These are phyloP conservation scores for Lasiurus borealis DNA, from an alignment of 2,113 vertebrate genomes.

Conservation along the genomic window DNA sequence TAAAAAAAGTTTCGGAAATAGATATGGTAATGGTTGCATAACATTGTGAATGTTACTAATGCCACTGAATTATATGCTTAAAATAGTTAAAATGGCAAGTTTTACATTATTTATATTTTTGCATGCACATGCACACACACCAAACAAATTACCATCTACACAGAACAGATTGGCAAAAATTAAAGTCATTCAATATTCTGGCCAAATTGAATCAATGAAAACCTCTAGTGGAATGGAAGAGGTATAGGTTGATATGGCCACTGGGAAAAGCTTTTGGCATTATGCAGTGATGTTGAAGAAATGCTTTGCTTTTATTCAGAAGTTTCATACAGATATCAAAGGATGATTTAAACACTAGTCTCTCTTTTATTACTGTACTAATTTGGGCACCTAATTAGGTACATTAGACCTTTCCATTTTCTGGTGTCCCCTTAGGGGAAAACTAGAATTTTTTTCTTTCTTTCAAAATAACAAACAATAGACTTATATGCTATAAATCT, in stretches of 20 bases:
- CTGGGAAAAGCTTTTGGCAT: not conserved
- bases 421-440: not conserved
- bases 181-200: not conserved
- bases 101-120: not conserved
- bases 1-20: not conserved
- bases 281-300: not conserved
- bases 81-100: not conserved
- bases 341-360: not conserved
- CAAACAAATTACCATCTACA: not conserved
- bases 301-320: not conserved
- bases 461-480: not conserved
- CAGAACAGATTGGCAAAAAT: not conserved
- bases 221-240: not conserved
- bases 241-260: not conserved
- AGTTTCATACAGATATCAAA: not conserved
- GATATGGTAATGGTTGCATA: not conserved
- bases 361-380: not conserved
- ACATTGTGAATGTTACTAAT: not conserved
- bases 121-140: fast-evolving
- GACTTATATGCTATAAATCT: not conserved
- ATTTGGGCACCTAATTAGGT: not conserved
- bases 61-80: not conserved
- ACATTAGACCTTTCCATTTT: not conserved
- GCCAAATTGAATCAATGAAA: not conserved
- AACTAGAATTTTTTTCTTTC: not conserved